Conservation (phyloP, 1,140 invertebrate species). For the Scaptomyza graminum region DNA sequence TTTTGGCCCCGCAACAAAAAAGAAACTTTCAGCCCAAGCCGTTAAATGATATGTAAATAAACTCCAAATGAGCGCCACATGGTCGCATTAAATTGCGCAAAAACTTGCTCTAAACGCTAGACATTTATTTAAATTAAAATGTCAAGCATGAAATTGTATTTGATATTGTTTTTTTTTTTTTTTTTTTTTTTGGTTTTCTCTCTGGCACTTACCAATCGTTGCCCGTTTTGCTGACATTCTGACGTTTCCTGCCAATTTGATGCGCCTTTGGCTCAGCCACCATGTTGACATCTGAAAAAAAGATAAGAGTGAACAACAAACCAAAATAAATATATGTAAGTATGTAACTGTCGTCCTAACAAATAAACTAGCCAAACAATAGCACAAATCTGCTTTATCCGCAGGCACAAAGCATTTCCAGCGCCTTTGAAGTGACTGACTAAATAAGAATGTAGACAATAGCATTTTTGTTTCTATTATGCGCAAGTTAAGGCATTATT, state of each 20-base stretch:
- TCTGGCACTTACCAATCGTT: constrained; percentile 89
- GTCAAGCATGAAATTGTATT: constrained; percentile 43
- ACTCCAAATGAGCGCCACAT: constrained; percentile 63
- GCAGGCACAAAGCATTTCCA: constrained; percentile 34
- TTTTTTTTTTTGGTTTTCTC: neutral
- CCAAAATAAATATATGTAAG: constrained; percentile 2
- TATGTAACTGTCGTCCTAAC: constrained; percentile 4
- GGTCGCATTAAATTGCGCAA: constrained; percentile 69
- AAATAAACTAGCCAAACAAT: constrained; percentile 25
- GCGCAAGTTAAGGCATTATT: constrained; percentile 22
- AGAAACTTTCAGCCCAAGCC: constrained; percentile 24
- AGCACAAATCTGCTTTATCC: constrained; percentile 36
- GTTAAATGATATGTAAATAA: constrained; percentile 83
- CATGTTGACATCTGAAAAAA: constrained; percentile 87
- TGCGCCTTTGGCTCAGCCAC: constrained; percentile 93
- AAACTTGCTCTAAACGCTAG: constrained; percentile 29
- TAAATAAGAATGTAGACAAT: constrained; percentile 40
- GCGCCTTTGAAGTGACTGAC: constrained; percentile 54
- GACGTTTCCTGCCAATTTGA: constrained; percentile 91
- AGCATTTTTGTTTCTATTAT: constrained; percentile 42
- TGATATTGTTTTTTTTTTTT: constrained; percentile 13
- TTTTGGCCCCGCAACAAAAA: neutral
- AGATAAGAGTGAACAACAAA: constrained; percentile 13
- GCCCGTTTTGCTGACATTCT: constrained; percentile 91
- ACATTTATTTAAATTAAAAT: constrained; percentile 74